Evolutionary conservation across 2,888 invertebrate genomes (phyloP), one percentile per base, ranked within the genome.

Genomic region (Hirtodrosophila cameraria): DNA sequence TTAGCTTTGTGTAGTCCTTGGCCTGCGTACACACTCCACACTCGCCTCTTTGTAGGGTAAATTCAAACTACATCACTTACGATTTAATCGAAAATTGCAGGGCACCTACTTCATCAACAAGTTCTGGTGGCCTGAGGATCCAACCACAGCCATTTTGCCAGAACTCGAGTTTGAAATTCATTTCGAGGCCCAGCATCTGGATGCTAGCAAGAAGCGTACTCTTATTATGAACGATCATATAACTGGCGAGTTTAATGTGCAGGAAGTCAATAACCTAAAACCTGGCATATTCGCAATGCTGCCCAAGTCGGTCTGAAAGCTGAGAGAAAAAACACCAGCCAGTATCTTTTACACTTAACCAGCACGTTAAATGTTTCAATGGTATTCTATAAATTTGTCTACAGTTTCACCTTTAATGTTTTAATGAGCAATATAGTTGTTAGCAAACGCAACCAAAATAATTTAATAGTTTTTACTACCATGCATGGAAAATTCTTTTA

Each of bases 121-220:
- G 39, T 68, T 90, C 59, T 90, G 90, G 90, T 76, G 88, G 73
- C 90, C 90, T 4, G 90, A 90, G 61, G 90, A 90, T 48, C 69
- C 89, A 8, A 64, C 89, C 0, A 73, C 84, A 4, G 74, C 86
- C 3, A 81, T 73, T 1, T 53, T 89, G 9, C 89, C 90, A 0
- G 89, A 89, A 12, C 27, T 88, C 2, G 88, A 89, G 16, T 88
- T 88, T 18, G 83, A 86, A 0, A 55, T 89, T 1, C 59, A 62
- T 8, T 65, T 85, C 30, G 59, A 75, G 13, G 84, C 78, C 4
- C 71, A 66, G 38, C 79, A 70, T 16, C 27, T 90, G 39, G 89
- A 89, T 63, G 86, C 84, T 20, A 70, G 16, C 48, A 81, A 80
- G 52, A 81, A 86, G 46, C 85, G 88, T 11, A 86, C 81, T 0